Conservation (phyloP, 2,113 vertebrate genomes). For the Mungos mungo region DNA sequence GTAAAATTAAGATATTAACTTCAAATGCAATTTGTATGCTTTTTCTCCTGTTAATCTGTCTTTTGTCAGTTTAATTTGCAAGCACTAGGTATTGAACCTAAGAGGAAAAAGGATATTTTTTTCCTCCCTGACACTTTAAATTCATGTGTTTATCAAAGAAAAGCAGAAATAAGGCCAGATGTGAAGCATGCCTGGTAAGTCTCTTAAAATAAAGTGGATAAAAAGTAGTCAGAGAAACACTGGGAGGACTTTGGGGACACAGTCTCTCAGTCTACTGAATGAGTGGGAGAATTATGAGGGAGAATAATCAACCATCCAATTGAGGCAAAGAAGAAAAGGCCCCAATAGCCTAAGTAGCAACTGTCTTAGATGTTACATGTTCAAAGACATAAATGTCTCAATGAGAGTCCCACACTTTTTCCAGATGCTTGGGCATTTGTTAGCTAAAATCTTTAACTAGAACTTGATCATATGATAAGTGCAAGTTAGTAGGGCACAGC, state of each 20-base stretch:
- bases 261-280: not conserved
- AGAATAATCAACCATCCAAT: not conserved
- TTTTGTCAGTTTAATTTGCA: not conserved
- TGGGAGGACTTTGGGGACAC: not conserved
- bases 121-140: not conserved
- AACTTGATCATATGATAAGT: not conserved
- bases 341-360: not conserved
- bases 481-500: not conserved
- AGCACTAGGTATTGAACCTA: not conserved
- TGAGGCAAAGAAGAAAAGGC: not conserved
- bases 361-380: not conserved
- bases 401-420: not conserved
- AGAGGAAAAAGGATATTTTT: not conserved
- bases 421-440: not conserved
- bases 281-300: not conserved
- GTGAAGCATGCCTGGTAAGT: not conserved
- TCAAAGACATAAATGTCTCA: not conserved
- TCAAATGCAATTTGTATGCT: not conserved
- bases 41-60: not conserved
- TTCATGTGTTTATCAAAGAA: conserved; percentile 5
- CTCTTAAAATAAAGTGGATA: not conserved
- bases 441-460: not conserved
- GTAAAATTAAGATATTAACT: not conserved
- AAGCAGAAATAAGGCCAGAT: not conserved
- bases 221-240: not conserved